Evolutionary conservation across 1,140 invertebrate genomes (phyloP).

Genomic region (Dendroctonus valens): DNA sequence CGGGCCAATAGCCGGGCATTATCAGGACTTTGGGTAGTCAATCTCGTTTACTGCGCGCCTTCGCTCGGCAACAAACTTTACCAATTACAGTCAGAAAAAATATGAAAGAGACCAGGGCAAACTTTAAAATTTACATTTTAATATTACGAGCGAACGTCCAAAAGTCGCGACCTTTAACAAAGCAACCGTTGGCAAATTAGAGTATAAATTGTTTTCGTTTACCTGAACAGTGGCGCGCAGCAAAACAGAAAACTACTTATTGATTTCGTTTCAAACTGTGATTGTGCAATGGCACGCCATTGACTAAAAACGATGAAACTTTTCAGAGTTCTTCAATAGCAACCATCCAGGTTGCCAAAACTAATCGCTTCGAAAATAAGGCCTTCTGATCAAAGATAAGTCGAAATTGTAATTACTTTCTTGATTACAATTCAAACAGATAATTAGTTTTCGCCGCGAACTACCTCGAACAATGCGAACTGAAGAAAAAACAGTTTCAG

Average conservation of each 20-base stretch:
- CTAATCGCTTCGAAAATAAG: slow-evolving; percentile 38
- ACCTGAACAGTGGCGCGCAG: slow-evolving; percentile 3
- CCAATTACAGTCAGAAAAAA: slow-evolving; percentile 8
- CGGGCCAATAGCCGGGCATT: too few relatives aligned
- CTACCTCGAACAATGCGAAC: slow-evolving; percentile 10
- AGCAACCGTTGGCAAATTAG: slow-evolving; percentile 20
- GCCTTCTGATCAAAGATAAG: slow-evolving; percentile 37
- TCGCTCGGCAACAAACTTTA: too few relatives aligned
- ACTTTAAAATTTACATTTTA: slow-evolving; percentile 21
- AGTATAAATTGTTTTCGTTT: slow-evolving; percentile 21
- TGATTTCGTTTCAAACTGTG: not conserved
- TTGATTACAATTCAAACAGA: slow-evolving; percentile 35
- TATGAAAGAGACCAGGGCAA: slow-evolving; percentile 10
- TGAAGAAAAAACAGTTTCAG: not conserved
- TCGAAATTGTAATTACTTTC: slow-evolving; percentile 39
- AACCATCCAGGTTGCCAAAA: slow-evolving; percentile 8
- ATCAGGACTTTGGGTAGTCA: too few relatives aligned
- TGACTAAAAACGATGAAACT: not conserved
- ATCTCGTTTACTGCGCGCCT: too few relatives aligned
- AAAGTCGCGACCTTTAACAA: slow-evolving; percentile 21
- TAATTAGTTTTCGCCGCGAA: slow-evolving; percentile 32
- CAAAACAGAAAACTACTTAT: not conserved
- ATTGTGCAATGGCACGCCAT: not conserved
- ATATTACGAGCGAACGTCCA: slow-evolving; percentile 12
- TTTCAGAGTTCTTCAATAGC: not conserved